Conservation (phyloP, 37 sponge, comb jelly and placozoan species). For the Theonella swinhoei region DNA sequence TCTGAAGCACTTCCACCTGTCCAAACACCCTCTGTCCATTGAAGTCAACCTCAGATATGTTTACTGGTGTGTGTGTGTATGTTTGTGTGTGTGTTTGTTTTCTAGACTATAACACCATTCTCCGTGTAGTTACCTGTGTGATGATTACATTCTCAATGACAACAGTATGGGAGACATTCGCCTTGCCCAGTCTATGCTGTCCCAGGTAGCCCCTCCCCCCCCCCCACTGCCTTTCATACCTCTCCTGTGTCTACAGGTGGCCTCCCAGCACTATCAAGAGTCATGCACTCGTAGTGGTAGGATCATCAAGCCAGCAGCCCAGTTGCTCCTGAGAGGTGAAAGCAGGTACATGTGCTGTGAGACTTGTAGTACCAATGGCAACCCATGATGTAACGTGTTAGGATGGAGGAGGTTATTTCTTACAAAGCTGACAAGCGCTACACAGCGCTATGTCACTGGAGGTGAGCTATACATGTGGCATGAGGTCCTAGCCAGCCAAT, state of each 20-base stretch:
- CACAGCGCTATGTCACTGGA: conserved; percentile 61
- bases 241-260: neutral
- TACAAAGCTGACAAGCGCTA: conserved; percentile 56
- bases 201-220: neutral
- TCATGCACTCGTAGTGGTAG: conserved; percentile 59
- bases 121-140: conserved; percentile 62
- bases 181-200: conserved; percentile 36
- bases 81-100: neutral
- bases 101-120: no score
- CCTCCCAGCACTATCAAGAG: conserved; percentile 56
- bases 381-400: neutral
- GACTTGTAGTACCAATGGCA: no score
- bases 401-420: conserved; percentile 47
- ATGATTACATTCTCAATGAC: conserved; percentile 56
- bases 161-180: conserved; percentile 33
- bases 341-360: conserved; percentile 36
- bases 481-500: no score
- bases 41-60: conserved; percentile 51
- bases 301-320: conserved; percentile 40
- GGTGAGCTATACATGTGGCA: conserved; percentile 11
- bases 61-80: conserved; percentile 46
- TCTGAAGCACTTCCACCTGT: conserved; percentile 50
- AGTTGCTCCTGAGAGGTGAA: conserved; percentile 21
- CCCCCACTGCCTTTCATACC: neutral
- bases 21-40: conserved; percentile 59